Evolutionary conservation across 2,797 vertebrate species (phyloP), one percentile per base, ranked within the genome.

Genomic region (Amblyraja radiata): DNA sequence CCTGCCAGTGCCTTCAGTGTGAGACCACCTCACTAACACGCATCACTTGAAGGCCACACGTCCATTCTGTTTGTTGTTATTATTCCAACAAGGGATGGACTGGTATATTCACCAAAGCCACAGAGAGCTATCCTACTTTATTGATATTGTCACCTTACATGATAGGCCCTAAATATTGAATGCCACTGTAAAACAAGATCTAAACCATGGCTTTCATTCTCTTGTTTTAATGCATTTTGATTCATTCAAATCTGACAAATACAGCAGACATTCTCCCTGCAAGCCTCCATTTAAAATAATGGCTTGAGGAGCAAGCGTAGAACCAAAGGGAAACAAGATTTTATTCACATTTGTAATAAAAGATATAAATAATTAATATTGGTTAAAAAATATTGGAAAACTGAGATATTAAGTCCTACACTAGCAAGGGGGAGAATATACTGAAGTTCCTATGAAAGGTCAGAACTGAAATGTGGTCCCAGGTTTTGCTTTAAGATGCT

Each of bases 301-400:
- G 25, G 36, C 13, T 9, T 11, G 25, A 32, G 21, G 18, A 46
- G 23, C 21, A 46, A 84, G 23, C 61, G n/a, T 11, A 18, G n/a
- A 8, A 16, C 13, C 61, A 36, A 68, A 68, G 84, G 68, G 14
- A 79, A 39, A 79, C 32, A 79, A 83, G 36, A 23, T 6, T n/a
- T 16, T 0, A 68, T 68, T 36, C 21, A 68, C 81, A 61, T 84
- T 84, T 10, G 28, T 84, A 36, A 88, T 21, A 88, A 88, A 88
- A 88, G 14, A 32, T 88, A 68, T 88, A 88, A 88, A 88, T 88
- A 88, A 32, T 36, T 88, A 88, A 32, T 36, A 32, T 6, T 54
- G 68, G 13, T 76, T 28, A 74, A 92, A 46, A 92, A 92, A 92
- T 91, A 91, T 73, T 28, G 21, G 54, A 74, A 91, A 58, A 54